phyloP scores from a whole-genome alignment of 1,140 invertebrate genomes.

The Platyura marginata region DNA sequence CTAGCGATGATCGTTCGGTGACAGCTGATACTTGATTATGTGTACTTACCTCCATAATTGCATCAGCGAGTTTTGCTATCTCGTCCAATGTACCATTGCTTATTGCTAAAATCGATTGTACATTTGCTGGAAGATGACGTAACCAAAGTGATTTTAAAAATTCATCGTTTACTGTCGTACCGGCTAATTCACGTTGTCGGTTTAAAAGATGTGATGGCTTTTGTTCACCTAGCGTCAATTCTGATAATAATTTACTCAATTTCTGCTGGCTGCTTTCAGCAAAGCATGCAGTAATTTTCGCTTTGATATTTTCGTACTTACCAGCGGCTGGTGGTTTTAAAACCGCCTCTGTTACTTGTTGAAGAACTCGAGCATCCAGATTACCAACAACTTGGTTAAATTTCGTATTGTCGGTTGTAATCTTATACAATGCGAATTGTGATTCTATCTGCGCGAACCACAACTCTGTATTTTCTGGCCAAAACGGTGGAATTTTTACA shows the following conservation, averaged over 20 bases:
- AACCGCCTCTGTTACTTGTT: no score
- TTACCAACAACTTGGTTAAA: no score
- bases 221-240: slow-evolving; percentile 4
- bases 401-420: no score
- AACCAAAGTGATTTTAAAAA: slow-evolving; percentile 8
- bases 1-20: background rate
- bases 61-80: background rate
- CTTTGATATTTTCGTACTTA: no score
- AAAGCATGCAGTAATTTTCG: no score
- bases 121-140: slow-evolving; percentile 5
- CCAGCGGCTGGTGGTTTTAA: no score
- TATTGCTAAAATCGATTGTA: background rate
- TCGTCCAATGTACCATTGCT: background rate
- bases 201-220: slow-evolving; percentile 5
- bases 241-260: background rate
- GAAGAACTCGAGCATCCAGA: no score
- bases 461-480: no score
- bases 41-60: background rate
- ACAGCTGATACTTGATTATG: background rate
- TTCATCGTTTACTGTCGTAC: background rate
- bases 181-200: background rate
- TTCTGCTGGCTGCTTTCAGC: no score
- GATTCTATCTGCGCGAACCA: no score
- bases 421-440: no score
- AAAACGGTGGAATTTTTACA: no score